These are phyloP conservation scores for Anthonomus grandis DNA, from an alignment of 1,140 invertebrate species.

Conservation along the genomic window DNA sequence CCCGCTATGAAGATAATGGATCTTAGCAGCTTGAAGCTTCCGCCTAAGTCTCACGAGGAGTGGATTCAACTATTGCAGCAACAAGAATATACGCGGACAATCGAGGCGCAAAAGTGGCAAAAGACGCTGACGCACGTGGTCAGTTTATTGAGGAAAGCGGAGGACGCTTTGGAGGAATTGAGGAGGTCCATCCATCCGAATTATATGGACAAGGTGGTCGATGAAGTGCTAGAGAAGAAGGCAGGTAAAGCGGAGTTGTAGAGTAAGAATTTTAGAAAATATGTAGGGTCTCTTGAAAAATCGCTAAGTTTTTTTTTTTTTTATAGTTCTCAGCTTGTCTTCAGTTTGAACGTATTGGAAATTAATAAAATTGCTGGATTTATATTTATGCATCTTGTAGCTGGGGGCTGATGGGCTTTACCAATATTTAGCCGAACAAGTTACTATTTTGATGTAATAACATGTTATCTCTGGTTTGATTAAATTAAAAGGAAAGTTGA, in stretches of 20 bases:
- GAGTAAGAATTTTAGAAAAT: too few relatives aligned
- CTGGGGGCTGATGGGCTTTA: too few relatives aligned
- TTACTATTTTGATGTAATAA: too few relatives aligned
- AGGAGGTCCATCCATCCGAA: slow-evolving; percentile 63
- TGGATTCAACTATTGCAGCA: slow-evolving; percentile 72
- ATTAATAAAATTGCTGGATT: too few relatives aligned
- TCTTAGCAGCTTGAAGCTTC: slow-evolving; percentile 39
- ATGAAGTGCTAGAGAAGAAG: slow-evolving; percentile 32
- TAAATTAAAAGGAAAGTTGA: too few relatives aligned
- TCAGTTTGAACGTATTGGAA: too few relatives aligned
- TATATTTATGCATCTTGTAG: too few relatives aligned
- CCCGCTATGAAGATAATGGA: slow-evolving; percentile 28
- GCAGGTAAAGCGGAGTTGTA: slow-evolving; percentile 27
- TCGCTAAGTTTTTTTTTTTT: too few relatives aligned
- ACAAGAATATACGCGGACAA: slow-evolving; percentile 70
- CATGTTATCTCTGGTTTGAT: too few relatives aligned
- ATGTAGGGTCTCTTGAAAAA: too few relatives aligned
- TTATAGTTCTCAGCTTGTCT: too few relatives aligned
- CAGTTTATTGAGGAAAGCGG: slow-evolving; percentile 61
- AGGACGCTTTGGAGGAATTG: slow-evolving; percentile 62
- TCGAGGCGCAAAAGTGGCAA: slow-evolving; percentile 75
- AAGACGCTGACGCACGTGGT: slow-evolving; percentile 65
- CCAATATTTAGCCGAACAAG: too few relatives aligned
- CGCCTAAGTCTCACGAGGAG: slow-evolving; percentile 68
- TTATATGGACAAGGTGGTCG: slow-evolving; percentile 38